These are phyloP conservation scores for Cataglyphis livida DNA, from an alignment of 2,888 invertebrate genomes.

Conservation along the genomic window DNA sequence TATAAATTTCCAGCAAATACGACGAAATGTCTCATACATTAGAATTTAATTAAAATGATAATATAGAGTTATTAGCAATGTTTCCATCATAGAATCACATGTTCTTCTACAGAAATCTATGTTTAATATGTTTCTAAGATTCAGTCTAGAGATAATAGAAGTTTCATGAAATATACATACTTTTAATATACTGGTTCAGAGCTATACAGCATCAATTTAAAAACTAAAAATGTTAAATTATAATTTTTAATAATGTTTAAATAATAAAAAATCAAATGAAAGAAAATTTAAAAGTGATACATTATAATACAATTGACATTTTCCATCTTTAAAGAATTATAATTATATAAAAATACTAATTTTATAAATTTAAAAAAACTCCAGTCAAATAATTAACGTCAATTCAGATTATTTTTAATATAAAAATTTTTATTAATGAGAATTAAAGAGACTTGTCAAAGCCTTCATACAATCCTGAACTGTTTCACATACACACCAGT, in stretches of 20 bases:
- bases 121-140: background rate
- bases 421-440: background rate
- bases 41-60: constrained; percentile 18
- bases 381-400: background rate
- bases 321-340: background rate
- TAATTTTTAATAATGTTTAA: background rate
- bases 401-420: background rate
- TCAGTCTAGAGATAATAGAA: background rate
- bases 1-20: constrained; percentile 14
- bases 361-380: background rate
- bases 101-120: background rate
- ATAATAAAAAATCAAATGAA: constrained; percentile 14
- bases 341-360: background rate
- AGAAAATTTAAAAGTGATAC: background rate
- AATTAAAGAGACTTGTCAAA: background rate
- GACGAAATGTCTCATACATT: background rate
- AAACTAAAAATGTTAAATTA: constrained; percentile 2
- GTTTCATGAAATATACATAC: background rate
- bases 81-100: background rate
- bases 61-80: background rate
- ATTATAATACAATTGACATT: background rate
- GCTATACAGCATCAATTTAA: background rate
- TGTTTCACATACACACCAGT: background rate
- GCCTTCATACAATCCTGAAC: constrained; percentile 14
- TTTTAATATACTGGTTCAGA: background rate